Conservation (phyloP, 1,140 invertebrate species). For the Micrasema longulum region DNA sequence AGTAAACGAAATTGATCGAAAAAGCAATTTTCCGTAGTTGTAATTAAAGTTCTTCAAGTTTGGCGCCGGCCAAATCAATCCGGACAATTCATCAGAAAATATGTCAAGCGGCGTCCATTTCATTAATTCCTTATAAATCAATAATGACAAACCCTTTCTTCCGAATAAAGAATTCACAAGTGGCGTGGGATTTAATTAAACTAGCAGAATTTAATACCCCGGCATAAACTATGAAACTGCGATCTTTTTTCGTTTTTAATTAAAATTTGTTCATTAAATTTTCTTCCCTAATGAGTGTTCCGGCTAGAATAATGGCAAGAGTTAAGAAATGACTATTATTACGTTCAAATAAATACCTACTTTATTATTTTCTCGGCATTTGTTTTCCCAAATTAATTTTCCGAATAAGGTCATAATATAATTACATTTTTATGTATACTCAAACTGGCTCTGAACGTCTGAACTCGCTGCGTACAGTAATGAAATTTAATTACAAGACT, state of each 20-base stretch:
- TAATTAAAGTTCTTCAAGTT: conserved; percentile 18
- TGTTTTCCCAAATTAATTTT: conserved; percentile 41
- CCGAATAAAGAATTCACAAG: conserved; percentile 10
- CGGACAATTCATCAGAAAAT: conserved; percentile 36
- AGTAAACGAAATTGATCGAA: conserved; percentile 14
- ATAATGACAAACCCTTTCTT: conserved; percentile 21
- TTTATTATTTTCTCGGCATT: conserved; percentile 36
- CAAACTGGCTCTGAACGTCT: conserved; percentile 10
- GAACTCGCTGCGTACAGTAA: background rate
- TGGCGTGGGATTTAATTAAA: conserved; percentile 37
- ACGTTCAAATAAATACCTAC: conserved; percentile 40
- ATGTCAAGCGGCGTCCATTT: conserved; percentile 23
- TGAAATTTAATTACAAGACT: conserved; percentile 15
- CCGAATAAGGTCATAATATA: conserved; percentile 21
- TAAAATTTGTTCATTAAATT: conserved; percentile 50
- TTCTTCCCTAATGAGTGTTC: conserved; percentile 43
- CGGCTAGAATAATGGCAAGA: background rate
- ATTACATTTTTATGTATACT: conserved; percentile 40
- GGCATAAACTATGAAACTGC: conserved; percentile 43
- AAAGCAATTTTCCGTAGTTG: conserved; percentile 20
- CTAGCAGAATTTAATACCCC: conserved; percentile 35
- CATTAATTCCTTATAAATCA: conserved; percentile 24
- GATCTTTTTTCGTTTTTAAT: conserved; percentile 48
- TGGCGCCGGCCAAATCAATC: background rate
- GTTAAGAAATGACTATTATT: conserved; percentile 40